Conservation (phyloP, 2,888 invertebrate genomes). For the Leptogaster cylindrica region DNA sequence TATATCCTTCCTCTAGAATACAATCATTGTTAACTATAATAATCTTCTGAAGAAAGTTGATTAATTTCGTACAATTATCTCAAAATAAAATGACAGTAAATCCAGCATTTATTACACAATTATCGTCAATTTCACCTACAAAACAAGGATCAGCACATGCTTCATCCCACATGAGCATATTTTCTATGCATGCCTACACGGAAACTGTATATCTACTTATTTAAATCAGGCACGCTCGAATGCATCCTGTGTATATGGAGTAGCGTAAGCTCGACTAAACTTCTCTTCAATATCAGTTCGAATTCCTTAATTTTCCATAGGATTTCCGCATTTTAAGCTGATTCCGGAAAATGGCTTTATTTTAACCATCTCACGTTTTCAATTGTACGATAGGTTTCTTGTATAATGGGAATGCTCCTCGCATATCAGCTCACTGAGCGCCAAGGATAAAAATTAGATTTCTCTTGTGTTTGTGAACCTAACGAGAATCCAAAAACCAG, state of each 20-base stretch:
- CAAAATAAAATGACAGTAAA: too few relatives aligned
- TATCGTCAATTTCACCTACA: too few relatives aligned
- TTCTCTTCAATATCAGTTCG: background rate
- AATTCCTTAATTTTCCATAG: constrained; percentile 31
- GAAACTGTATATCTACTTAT: background rate
- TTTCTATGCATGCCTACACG: background rate
- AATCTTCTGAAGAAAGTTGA: too few relatives aligned
- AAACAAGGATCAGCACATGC: too few relatives aligned
- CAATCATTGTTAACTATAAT: too few relatives aligned
- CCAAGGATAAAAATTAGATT: constrained; percentile 39
- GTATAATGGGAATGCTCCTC: constrained; percentile 5
- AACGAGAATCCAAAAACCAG: constrained; percentile 40
- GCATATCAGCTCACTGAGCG: background rate
- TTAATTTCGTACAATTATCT: too few relatives aligned
- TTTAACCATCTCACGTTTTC: constrained; percentile 38
- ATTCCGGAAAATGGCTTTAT: constrained; percentile 32
- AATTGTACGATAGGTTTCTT: constrained; percentile 16
- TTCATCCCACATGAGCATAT: too few relatives aligned
- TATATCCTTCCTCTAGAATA: too few relatives aligned
- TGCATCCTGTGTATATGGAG: background rate
- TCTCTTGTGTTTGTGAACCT: constrained; percentile 25
- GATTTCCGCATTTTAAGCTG: constrained; percentile 17
- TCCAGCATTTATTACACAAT: too few relatives aligned
- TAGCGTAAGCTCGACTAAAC: background rate
- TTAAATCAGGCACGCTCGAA: background rate